Evolutionary conservation across 2,113 vertebrate species (phyloP).

Genomic region (Pseudolaguvia tuberculata): DNA sequence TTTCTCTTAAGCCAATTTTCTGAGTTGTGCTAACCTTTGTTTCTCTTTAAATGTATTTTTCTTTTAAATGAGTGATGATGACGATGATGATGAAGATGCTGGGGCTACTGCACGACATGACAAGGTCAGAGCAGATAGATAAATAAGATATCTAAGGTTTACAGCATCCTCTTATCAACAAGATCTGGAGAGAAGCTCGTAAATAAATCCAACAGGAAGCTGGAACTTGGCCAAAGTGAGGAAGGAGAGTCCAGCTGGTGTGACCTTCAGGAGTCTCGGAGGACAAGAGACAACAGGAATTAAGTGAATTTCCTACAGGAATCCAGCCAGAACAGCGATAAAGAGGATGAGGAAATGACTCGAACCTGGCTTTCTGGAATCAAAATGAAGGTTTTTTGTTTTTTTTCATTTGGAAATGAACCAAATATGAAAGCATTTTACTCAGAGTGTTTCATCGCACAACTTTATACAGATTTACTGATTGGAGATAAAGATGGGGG

Average conservation of each 20-base stretch:
- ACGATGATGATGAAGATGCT: too few relatives aligned
- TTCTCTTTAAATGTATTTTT: too few relatives aligned
- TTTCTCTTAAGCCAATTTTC: too few relatives aligned
- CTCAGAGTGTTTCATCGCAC: neutral
- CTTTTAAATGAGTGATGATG: too few relatives aligned
- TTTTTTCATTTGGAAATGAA: neutral
- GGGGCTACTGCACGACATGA: too few relatives aligned
- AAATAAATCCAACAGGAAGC: too few relatives aligned
- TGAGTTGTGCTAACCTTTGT: too few relatives aligned
- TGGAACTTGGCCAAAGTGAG: neutral
- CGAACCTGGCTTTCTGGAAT: neutral
- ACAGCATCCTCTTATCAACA: too few relatives aligned
- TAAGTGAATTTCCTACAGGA: neutral
- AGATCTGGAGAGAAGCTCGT: too few relatives aligned
- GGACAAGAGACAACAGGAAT: neutral
- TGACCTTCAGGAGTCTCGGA: constrained; percentile 9
- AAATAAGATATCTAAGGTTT: too few relatives aligned
- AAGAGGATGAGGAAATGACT: constrained; percentile 3
- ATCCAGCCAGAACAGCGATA: neutral
- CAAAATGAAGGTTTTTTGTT: too few relatives aligned
- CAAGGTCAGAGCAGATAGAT: too few relatives aligned
- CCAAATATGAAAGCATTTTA: neutral
- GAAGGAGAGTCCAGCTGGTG: neutral
- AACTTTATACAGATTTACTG: neutral
- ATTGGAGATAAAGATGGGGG: neutral